Base-by-base conservation (phyloP, 2,888 invertebrate genomes). In the Cheilosia grossa region DNA sequence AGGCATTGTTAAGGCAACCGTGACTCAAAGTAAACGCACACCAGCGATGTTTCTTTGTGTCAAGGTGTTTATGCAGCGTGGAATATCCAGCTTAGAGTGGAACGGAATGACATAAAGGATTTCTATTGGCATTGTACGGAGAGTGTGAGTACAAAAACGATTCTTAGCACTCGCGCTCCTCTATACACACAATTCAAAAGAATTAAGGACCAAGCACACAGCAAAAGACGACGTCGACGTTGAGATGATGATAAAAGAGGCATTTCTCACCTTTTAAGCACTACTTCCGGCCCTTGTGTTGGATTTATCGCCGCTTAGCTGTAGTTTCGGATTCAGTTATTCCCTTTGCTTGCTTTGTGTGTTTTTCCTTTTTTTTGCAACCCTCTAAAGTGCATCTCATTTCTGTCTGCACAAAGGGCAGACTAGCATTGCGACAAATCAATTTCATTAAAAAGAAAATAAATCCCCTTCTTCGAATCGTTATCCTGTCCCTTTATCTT, bases 211-310 rank as follows among this genome's bases (percentile, higher is more conserved):
- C 27, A 19, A 21, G 24, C 17, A 42, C 24, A n/a, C 37, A 17
- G 54, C 17, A 37, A 69, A 13, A 21, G 21, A 27, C 2, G 7
- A 40, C 7, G 47, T 54, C 2, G 47, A 74, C 3, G 3, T 0
- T 27, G 40, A 47, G 59, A 49, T 42, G 70, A 78, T 13, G 47
- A 78, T 67, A 67, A 67, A 67, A 59, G 58, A 64, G 67, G 51
- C 67, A 47, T 79, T 79, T 83, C 79, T 58, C 79, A 83, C 82
- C 82, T 83, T 79, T 83, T 83, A 79, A 83, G 82, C 79, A 56
- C 53, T 79, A 74, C 79, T 83, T 83, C 82, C 82, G 82, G 82
- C 49, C 53, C 79, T 83, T 64, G 75, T 81, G 19, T 19, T 40
- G 33, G 69, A 63, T 44, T 70, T 75, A 69, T 49, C 74, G 30